phyloP scores from a whole-genome alignment of 2,888 invertebrate species.

The Tipula lateralis region DNA sequence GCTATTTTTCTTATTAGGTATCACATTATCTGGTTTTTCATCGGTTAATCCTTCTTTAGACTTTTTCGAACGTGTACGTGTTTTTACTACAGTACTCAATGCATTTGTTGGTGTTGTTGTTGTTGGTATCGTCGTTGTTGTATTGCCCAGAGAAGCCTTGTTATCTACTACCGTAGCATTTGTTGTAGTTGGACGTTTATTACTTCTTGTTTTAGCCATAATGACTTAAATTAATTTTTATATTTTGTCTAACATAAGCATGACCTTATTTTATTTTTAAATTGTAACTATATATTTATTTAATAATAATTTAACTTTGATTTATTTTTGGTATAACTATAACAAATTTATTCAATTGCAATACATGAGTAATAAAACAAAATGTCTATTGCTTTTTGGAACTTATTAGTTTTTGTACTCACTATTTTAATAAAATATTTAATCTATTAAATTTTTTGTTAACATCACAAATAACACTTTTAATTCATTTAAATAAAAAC shows the following conservation, averaged over 20 bases:
- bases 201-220: conserved; percentile 13
- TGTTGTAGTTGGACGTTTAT: not conserved
- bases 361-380: not conserved
- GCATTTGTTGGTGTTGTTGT: not conserved
- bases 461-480: not conserved
- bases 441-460: not conserved
- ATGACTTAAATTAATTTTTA: not conserved
- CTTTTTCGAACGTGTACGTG: not conserved
- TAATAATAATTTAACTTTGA: not conserved
- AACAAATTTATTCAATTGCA: not conserved
- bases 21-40: not conserved
- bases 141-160: not conserved
- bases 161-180: not conserved
- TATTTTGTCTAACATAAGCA: not conserved
- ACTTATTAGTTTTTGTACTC: not conserved
- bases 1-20: not conserved
- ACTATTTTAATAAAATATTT: not conserved
- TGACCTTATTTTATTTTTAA: not conserved
- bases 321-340: not conserved
- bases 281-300: not conserved
- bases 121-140: not conserved
- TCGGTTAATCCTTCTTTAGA: not conserved
- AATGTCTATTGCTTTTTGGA: not conserved
- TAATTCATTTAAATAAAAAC: not conserved
- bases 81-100: not conserved